These are phyloP conservation scores for Elachura formosa DNA, from an alignment of 2,113 vertebrate species.

Conservation along the genomic window DNA sequence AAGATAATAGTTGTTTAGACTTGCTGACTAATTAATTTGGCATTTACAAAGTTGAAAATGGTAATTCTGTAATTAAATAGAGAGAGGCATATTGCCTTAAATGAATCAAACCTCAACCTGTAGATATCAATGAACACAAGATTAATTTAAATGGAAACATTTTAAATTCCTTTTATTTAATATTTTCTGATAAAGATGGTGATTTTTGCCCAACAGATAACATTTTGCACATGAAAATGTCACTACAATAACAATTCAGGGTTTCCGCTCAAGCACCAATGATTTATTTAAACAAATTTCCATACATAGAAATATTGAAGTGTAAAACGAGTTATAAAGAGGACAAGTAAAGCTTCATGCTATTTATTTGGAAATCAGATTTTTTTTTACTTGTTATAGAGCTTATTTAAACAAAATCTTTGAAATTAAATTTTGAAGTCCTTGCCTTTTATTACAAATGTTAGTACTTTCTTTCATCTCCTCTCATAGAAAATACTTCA, in stretches of 20 bases:
- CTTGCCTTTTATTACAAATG: not conserved
- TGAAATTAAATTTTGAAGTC: not conserved
- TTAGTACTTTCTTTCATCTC: not conserved
- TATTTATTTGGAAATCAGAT: not conserved
- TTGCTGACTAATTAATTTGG: not conserved
- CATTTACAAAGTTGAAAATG: slow-evolving; percentile 12
- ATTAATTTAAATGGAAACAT: not conserved
- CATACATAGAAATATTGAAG: not conserved
- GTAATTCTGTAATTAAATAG: not conserved
- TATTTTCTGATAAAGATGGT: not conserved
- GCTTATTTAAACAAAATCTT: not conserved
- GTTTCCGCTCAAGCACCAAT: not conserved
- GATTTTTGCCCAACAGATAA: not conserved
- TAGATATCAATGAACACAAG: not conserved
- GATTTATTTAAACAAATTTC: not conserved
- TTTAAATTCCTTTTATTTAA: not conserved
- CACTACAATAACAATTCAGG: not conserved
- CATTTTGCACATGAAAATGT: not conserved
- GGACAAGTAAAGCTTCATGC: rapidly evolving
- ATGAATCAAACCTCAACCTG: not conserved
- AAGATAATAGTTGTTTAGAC: not conserved
- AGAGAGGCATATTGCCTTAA: not conserved
- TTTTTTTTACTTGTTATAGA: not conserved
- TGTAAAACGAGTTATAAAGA: not conserved
- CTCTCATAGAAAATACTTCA: not conserved